Base-by-base conservation (phyloP, 2,888 invertebrate species). In the Acholoe squamosa region DNA sequence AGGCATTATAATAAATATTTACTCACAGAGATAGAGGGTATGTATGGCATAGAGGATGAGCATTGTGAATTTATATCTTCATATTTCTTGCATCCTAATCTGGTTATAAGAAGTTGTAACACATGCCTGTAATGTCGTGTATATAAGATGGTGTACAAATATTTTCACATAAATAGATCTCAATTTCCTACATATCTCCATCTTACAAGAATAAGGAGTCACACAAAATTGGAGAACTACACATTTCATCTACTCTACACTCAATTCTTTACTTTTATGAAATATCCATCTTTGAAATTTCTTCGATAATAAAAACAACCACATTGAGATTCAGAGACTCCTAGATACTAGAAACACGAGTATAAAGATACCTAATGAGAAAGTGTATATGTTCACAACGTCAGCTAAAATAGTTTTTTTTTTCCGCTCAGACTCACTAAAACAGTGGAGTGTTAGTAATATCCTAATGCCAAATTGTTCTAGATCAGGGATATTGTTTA, bases 361-460 rank as follows among this genome's bases (percentile, higher is more conserved):
- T 28, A 14, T 7, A 71, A 71, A 71, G 28, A 71, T 71, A 28
- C 71, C 31, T 25, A 28, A 61, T n/a, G 71, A 71, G 28, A 71
- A 14, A 71, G 14, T 28, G 14, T 28, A 71, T 28, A 71, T n/a
- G 7, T 3, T 28, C 71, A 71, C 71, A 71, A 71, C 31, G 28
- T 71, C 71, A 28, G 19, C 71, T 71, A 71, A 71, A 71, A 71
- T 71, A 71, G 71, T 25, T 71, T 28, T 1, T 71, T 28, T n/a
- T n/a, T n/a, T n/a, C n/a, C n/a, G n/a, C 71, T 71, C n/a, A 71
- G 71, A 71, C 71, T 71, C 14, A 28, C 71, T 71, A 71, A 71
- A 71, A 71, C 71, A 16, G 14, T 71, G 28, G 25, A 25, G 28
- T 71, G 25, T 14, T 71, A 71, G n/a, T 71, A 28, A 14, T 0